Evolutionary conservation across 2,888 invertebrate species (phyloP), one percentile per base, ranked within the genome.

Genomic region (Andrena trimmerana): DNA sequence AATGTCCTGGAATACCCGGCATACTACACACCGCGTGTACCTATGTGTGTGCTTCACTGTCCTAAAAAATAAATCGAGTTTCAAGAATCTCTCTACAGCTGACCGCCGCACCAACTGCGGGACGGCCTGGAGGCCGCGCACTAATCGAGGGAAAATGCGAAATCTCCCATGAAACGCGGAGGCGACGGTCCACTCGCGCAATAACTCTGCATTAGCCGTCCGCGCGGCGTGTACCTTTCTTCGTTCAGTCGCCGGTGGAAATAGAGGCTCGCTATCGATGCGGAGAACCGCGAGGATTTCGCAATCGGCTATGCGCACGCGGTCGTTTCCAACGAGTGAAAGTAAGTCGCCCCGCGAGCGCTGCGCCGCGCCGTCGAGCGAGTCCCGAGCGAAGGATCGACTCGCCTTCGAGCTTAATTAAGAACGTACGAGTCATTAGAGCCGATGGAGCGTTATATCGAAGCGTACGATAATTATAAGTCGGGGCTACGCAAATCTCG

Each of bases 321-420:
- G 74, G 62, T 59, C 72, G 81, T 86, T 87, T 75, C 75, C 73
- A 86, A n/a, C 75, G 66, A 65, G 87, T 87, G 87, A 87, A 87
- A 87, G 87, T 87, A 59, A 87, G 79, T 75, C 71, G 78, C 73
- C 57, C 74, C 68, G 52, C 74, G 29, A 72, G 57, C 83, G 52
- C 36, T 59, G 48, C 67, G 65, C 72, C 66, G 54, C 57, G 6
- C 65, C 74, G n/a, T 29, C 71, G 57, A 63, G 20, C 59, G 65
- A 77, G 66, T 42, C 54, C 74, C 60, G 57, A 66, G 63, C 68
- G 84, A 78, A 57, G 69, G 68, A 79, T 87, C 88, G 78, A 84
- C 68, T 79, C 78, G 65, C 78, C 71, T 81, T 71, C 78, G 63
- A 62, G 79, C 67, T 82, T 76, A 86, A 87, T 87, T 82, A 87